Base-by-base conservation (phyloP, 2,113 vertebrate genomes). In the Polypterus senegalus region DNA sequence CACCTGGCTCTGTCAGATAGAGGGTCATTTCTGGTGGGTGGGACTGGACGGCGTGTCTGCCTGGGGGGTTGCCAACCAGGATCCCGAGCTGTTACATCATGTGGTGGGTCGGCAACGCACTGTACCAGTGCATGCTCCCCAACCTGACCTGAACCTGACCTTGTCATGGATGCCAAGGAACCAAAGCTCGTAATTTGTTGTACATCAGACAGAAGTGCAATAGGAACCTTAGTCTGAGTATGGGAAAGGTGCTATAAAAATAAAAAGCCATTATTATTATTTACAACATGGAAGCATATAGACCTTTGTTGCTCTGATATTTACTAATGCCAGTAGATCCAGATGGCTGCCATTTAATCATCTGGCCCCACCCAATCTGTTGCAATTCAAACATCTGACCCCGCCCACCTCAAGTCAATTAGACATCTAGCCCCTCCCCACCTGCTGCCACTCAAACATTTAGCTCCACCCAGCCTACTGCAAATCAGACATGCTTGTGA, bases 221-320 rank as follows among this genome's bases (percentile, higher is more conserved):
- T 10, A 55, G 5, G 9, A 9, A 55, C 2, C 54, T n/a, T 55
- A 51, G 9, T 11, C 27, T 5, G 9, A 55, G 54, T 11, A 52
- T 2, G 10, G 10, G 10, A 52, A 52, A 52, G 51, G 2, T 10
- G 2, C 7, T 53, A 10, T 53, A 53, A 7, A 53, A 53, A 7
- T 53, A 10, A 2, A 53, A 10, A 53, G 7, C 51, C 7, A 53
- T 8, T 7, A 53, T 10, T 53, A 53, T 7, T 3, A 10, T 10
- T 27, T 27, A 10, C 51, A 8, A 53, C 10, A 53, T 53, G 73
- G 61, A 48, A 46, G 47, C 5, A 46, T 27, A 44, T n/a, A 48
- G 11, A 63, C 3, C 27, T 9, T 58, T 65, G 11, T 61, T 54
- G 53, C 57, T 53, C 7, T 57, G 60, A 3, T 11, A 58, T 5